Evolutionary conservation across 1,140 invertebrate genomes (phyloP).

Genomic region (Meteorus sp.): DNA sequence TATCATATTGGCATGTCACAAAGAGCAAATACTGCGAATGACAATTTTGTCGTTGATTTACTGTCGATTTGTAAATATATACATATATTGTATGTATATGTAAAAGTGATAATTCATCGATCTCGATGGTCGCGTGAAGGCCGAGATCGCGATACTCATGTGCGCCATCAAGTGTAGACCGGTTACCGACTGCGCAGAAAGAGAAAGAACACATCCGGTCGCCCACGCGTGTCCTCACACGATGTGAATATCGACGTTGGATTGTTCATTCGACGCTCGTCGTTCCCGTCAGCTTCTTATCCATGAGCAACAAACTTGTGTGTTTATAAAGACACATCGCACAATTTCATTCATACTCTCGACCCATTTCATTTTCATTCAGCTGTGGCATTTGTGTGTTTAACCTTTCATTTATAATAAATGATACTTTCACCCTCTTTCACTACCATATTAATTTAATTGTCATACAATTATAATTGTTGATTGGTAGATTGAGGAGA

Average conservation of each 20-base stretch:
- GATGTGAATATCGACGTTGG: no score
- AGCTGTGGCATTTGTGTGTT: no score
- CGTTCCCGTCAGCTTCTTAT: background rate
- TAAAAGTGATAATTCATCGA: constrained; percentile 19
- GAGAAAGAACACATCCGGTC: constrained; percentile 44
- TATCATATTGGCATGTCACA: no score
- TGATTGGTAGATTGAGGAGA: no score
- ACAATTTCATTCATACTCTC: constrained; percentile 46
- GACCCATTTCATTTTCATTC: constrained; percentile 49
- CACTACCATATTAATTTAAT: no score
- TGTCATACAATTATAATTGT: no score
- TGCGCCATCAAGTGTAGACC: no score
- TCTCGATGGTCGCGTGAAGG: constrained; percentile 15
- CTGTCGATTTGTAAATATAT: background rate
- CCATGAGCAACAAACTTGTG: no score
- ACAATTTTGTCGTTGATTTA: background rate
- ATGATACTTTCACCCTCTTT: no score
- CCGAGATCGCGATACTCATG: constrained; percentile 1
- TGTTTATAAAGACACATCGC: background rate
- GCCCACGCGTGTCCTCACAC: constrained; percentile 36
- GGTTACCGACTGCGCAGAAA: constrained; percentile 5
- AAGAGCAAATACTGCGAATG: background rate
- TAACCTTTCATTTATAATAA: no score
- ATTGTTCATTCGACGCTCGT: no score
- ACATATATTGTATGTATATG: background rate